Percentiles rank a stretch among this genome's conserved stretches.
phyloP scores from a whole-genome alignment of 1,140 invertebrate species.

The Solenopsis invicta region DNA sequence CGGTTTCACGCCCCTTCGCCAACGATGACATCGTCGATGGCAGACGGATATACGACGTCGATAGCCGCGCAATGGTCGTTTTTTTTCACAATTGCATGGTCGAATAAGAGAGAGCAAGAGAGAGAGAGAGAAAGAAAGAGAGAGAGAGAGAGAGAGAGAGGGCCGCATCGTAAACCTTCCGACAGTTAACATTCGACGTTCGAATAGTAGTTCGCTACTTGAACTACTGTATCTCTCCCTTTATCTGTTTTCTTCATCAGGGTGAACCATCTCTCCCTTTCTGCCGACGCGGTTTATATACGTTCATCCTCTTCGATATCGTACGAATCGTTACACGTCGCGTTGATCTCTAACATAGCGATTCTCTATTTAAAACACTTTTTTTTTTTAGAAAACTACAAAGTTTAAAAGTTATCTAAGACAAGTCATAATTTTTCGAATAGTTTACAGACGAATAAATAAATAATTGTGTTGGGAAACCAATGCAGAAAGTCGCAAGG shows the following conservation, averaged over 20 bases:
- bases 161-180: constrained; percentile 64
- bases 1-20: constrained; percentile 20
- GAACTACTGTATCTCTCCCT: constrained; percentile 47
- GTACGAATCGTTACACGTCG: constrained; percentile 36
- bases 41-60: constrained; percentile 20
- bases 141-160: constrained; percentile 33
- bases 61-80: neutral
- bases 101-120: constrained; percentile 52
- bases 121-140: constrained; percentile 26
- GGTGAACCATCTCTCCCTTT: neutral
- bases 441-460: neutral
- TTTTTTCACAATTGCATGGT: constrained; percentile 46
- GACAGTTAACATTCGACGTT: constrained; percentile 69
- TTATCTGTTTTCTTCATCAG: neutral
- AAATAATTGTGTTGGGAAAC: neutral
- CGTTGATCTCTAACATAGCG: neutral
- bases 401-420: neutral
- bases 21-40: constrained; percentile 1
- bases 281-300: constrained; percentile 15
- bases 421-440: neutral
- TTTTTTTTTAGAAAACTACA: neutral
- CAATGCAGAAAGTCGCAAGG: neutral
- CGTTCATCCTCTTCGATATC: neutral
- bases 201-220: constrained; percentile 66
- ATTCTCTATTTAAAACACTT: neutral